Evolutionary conservation across 2,797 vertebrate genomes (phyloP).

Genomic region (Dromococcyx pavoninus): DNA sequence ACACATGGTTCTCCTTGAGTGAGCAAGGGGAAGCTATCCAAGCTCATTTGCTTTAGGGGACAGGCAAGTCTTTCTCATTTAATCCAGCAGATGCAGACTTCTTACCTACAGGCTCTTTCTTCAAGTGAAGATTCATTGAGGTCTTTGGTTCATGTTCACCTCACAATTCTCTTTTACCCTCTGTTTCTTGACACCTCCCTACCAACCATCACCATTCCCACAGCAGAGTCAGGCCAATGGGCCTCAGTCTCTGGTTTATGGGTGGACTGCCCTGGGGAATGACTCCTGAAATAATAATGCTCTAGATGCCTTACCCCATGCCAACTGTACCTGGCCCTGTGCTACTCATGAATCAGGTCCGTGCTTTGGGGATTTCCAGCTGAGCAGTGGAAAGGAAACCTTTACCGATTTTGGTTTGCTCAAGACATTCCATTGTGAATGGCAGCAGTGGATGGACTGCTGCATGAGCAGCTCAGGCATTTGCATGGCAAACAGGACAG

Average conservation of each 20-base stretch:
- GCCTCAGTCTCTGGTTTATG: background rate
- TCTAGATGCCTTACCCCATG: background rate
- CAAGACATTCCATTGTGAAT: background rate
- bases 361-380: background rate
- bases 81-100: background rate
- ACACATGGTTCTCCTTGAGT: accelerated
- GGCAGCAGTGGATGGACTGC: accelerated
- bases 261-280: background rate
- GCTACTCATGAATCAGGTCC: background rate
- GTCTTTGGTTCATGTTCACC: background rate
- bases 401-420: background rate
- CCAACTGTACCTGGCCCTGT: background rate
- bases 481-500: background rate
- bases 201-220: background rate
- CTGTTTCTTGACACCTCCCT: background rate
- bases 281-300: background rate
- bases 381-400: background rate
- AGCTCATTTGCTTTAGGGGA: background rate
- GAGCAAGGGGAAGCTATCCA: background rate
- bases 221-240: background rate
- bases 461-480: background rate
- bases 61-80: background rate
- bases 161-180: background rate
- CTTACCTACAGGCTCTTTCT: background rate
- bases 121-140: background rate